phyloP scores from a whole-genome alignment of 2,888 invertebrate species.

The Furcula furcula region DNA sequence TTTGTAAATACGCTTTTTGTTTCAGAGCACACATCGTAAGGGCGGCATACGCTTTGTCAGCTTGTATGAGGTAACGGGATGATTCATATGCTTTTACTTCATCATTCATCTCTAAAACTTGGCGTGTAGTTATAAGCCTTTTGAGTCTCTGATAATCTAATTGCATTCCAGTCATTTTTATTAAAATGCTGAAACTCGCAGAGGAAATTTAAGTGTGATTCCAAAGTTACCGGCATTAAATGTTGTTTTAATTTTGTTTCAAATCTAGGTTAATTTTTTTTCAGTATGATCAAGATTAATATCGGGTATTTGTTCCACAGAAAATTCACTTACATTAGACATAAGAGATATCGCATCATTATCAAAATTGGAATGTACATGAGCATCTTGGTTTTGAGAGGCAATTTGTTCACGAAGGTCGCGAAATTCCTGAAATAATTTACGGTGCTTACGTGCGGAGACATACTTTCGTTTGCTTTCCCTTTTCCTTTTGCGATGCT shows the following conservation, averaged over 20 bases:
- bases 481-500: not conserved
- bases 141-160: slow-evolving; percentile 1
- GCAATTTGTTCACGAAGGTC: not conserved
- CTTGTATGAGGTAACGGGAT: not conserved
- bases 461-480: not conserved
- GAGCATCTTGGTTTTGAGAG: not conserved
- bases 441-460: not conserved
- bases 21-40: not conserved
- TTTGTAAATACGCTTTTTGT: not conserved
- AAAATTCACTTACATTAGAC: not conserved
- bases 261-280: not conserved
- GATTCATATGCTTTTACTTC: slow-evolving; percentile 1
- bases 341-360: not conserved
- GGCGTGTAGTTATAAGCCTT: not conserved
- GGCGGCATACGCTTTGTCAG: not conserved
- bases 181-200: slow-evolving; percentile 1
- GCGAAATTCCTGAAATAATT: not conserved
- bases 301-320: not conserved
- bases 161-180: slow-evolving; percentile 3
- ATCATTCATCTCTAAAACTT: slow-evolving; percentile 2
- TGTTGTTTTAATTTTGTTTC: slow-evolving; percentile 1
- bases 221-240: not conserved
- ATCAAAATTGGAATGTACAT: not conserved
- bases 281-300: not conserved
- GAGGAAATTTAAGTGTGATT: not conserved